Evolutionary conservation across 2,888 invertebrate species (phyloP).

Genomic region (Lycaena phlaeas): DNA sequence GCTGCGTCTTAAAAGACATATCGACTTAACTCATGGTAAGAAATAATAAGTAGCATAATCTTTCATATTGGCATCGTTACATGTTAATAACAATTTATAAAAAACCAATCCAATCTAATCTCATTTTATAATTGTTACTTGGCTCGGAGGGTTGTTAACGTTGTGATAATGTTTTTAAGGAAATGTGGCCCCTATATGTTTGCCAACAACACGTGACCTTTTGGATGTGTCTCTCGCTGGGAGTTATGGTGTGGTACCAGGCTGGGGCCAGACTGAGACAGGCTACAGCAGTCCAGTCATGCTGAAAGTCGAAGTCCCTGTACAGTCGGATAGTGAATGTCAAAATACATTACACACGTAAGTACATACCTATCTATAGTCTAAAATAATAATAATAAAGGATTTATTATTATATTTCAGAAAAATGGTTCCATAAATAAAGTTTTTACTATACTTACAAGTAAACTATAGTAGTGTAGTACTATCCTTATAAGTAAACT

Average conservation of each 20-base stretch:
- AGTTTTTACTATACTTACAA: too few species aligned
- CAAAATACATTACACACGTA: slow-evolving; percentile 8
- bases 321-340: slow-evolving; percentile 7
- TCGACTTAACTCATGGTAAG: slow-evolving; percentile 17
- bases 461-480: too few species aligned
- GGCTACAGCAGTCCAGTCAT: background rate
- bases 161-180: slow-evolving; percentile 11
- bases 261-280: slow-evolving; percentile 16
- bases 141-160: too few species aligned
- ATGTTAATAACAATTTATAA: too few species aligned
- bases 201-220: slow-evolving; percentile 13
- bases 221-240: slow-evolving; percentile 1
- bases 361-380: too few species aligned
- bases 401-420: too few species aligned
- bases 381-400: too few species aligned
- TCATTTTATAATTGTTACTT: too few species aligned
- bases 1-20: slow-evolving; percentile 14
- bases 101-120: too few species aligned
- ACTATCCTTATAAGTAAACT: too few species aligned
- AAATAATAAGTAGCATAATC: background rate
- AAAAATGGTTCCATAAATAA: too few species aligned
- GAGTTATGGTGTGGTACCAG: slow-evolving; percentile 11
- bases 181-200: slow-evolving; percentile 16
- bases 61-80: too few species aligned
- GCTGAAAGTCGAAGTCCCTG: slow-evolving; percentile 14